Evolutionary conservation across 1,140 invertebrate species (phyloP).

Genomic region (Tetragonula clypearis): DNA sequence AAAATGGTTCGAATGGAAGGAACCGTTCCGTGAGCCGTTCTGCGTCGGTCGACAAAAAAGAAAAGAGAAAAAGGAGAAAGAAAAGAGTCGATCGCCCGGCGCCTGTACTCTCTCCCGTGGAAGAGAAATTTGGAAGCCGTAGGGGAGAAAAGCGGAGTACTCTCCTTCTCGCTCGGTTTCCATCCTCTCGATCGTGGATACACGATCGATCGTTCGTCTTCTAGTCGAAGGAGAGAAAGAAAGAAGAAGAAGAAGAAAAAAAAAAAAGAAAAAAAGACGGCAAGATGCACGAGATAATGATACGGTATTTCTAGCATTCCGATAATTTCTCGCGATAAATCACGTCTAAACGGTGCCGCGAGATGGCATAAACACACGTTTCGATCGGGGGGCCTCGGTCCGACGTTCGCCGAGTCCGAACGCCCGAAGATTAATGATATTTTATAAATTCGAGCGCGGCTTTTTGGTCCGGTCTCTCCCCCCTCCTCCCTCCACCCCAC

Average conservation of each 20-base stretch:
- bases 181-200: too few relatives aligned
- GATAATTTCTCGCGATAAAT: constrained; percentile 81
- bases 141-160: constrained; percentile 6
- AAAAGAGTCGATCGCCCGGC: background rate
- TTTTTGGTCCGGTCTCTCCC: constrained; percentile 35
- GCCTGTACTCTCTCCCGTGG: too few relatives aligned
- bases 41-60: background rate
- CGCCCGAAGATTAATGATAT: constrained; percentile 75
- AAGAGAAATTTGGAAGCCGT: background rate
- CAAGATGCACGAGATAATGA: constrained; percentile 75
- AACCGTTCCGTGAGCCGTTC: background rate
- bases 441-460: constrained; percentile 74
- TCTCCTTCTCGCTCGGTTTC: too few relatives aligned
- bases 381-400: constrained; percentile 54
- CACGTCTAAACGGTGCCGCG: constrained; percentile 78
- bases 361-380: constrained; percentile 80
- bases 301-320: constrained; percentile 81
- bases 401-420: constrained; percentile 45
- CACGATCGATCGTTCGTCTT: constrained; percentile 29
- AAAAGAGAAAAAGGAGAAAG: background rate
- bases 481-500: background rate
- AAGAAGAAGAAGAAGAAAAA: too few relatives aligned
- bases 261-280: background rate
- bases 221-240: background rate
- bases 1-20: constrained; percentile 34